Evolutionary conservation across 2,113 vertebrate species (phyloP).

Genomic region (Phainopepla nitens): DNA sequence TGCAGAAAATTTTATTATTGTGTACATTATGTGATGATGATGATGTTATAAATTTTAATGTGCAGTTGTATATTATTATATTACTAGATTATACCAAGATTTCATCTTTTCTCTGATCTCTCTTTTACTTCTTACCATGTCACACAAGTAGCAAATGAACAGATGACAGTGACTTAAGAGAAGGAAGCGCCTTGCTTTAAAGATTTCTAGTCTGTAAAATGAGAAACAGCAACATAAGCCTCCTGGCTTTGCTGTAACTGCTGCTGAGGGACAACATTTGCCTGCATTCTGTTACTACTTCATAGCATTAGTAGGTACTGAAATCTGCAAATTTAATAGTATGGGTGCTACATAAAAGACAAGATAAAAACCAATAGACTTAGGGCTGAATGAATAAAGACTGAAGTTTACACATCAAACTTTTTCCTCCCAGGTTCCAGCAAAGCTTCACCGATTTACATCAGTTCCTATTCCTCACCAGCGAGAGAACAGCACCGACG

Average conservation of each 20-base stretch:
- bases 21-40: neutral
- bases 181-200: neutral
- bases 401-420: conserved; percentile 36
- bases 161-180: neutral
- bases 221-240: neutral
- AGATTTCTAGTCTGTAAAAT: conserved; percentile 10
- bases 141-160: neutral
- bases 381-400: neutral
- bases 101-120: neutral
- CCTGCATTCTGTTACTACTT: neutral
- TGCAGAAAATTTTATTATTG: neutral
- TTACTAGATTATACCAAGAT: neutral
- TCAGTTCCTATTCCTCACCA: conserved; percentile 94
- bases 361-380: neutral
- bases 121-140: neutral
- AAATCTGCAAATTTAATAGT: neutral
- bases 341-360: neutral
- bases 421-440: conserved; percentile 84
- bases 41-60: neutral
- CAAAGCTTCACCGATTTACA: conserved; percentile 93
- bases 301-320: neutral
- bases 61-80: neutral
- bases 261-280: conserved; percentile 8
- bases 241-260: neutral
- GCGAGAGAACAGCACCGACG: conserved; percentile 89